phyloP scores from a whole-genome alignment of 2,113 vertebrate species.

The Loxodonta africana region DNA sequence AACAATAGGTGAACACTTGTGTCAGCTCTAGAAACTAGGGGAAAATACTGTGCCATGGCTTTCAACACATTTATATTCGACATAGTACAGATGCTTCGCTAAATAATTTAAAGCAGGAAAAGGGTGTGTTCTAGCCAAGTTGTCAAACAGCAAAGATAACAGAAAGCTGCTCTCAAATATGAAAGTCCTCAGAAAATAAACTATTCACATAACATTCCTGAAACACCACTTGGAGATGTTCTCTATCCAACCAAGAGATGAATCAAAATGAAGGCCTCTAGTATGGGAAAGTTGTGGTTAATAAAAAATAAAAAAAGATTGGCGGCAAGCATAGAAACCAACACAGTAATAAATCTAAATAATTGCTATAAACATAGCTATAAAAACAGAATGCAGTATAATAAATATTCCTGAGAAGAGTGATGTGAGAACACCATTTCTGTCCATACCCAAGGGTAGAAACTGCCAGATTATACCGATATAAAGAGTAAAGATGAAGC shows the following conservation, averaged over 20 bases:
- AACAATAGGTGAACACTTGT: neutral
- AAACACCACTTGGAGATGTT: neutral
- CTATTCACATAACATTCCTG: neutral
- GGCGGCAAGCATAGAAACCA: constrained; percentile 33
- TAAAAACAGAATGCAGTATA: constrained; percentile 49
- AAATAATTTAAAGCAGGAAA: constrained; percentile 1
- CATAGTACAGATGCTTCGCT: neutral
- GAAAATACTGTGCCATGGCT: neutral
- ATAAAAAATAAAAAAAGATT: constrained; percentile 36
- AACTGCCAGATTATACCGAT: constrained; percentile 60
- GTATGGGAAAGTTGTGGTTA: neutral
- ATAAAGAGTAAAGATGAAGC: constrained; percentile 63
- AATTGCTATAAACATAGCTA: constrained; percentile 38
- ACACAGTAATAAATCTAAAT: constrained; percentile 38
- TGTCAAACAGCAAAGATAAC: neutral
- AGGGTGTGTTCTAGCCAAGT: neutral
- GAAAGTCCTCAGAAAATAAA: constrained; percentile 21
- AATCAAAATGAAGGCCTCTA: constrained; percentile 50
- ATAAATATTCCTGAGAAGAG: constrained; percentile 65
- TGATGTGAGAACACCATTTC: constrained; percentile 3
- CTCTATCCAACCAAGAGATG: neutral
- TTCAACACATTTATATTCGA: neutral
- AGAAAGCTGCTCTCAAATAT: neutral
- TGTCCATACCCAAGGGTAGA: constrained; percentile 47
- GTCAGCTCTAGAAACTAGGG: neutral